Base-by-base conservation (phyloP, 2,888 invertebrate genomes). In the Frankliniella fusca region DNA sequence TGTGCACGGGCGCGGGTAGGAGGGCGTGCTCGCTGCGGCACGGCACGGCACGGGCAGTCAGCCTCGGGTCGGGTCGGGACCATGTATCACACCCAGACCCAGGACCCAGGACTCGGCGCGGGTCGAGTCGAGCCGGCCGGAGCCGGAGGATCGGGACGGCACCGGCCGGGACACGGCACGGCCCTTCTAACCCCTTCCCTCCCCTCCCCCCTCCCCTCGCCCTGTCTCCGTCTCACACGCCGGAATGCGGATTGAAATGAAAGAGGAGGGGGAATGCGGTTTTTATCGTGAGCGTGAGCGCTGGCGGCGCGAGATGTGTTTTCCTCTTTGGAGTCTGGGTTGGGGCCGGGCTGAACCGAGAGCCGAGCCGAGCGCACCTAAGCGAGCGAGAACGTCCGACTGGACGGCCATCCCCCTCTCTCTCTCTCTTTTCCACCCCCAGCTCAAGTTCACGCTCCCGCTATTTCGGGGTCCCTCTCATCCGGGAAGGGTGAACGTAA, bases 181-280 rank as follows among this genome's bases (percentile, higher is more conserved):
- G 27, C 27, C 27, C 12, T 3, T 70, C 70, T 70, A 10, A 11
- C 23, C 23, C 23, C 23, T n/a, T n/a, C 65, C n/a, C 65, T n/a
- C 70, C 23, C 70, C 7, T 23, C 23, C 70, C n/a, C 23, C 70
- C 23, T n/a, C n/a, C 65, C n/a, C 65, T 3, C 65, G 2, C 65
- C n/a, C 70, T 23, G 23, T 70, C 70, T 70, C 70, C 23, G 9
- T 70, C 70, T 70, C 70, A 27, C 70, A 76, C 70, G 27, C 10
- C 70, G 70, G 70, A 76, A 76, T 76, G 70, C 70, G 70, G 70
- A 23, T 23, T 76, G 70, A 76, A 76, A 76, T 76, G 70, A 76
- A 76, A 76, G 70, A 23, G 27, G 70, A 70, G 70, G 70, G 23
- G 23, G 61, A 61, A 61, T 61, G 61, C 61, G 61, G 61, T 61